Evolutionary conservation across 2,797 vertebrate species (phyloP), one percentile per base, ranked within the genome.

Genomic region (Eleutherodactylus coqui): DNA sequence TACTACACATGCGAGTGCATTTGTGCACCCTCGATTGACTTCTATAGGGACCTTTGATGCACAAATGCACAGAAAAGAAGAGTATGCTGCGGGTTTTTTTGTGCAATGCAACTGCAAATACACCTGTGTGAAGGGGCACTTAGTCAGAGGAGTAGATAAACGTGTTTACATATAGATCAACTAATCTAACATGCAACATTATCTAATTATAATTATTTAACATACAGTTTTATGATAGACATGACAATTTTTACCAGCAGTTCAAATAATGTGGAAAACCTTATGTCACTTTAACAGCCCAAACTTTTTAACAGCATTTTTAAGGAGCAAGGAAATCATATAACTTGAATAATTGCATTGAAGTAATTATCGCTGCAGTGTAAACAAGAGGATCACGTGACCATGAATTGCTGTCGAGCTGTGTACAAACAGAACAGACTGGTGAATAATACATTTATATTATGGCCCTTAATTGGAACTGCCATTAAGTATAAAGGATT

Each of bases 401-500:
- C 14, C 21, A 49, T 24, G 29, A 82, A 82, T 70, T 82, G 29
- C 41, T 60, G 36, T 27, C 0, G 38, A 58, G 53, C 76, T 78
- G 79, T 82, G 45, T 70, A 67, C 41, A 82, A 47, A 82, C 43
- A 51, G 43, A 5, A 51, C 21, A 51, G 60, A 47, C 24, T 51
- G 29, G 60, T 67, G 36, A 49, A 51, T 49, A 82, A 82, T 51
- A 67, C 41, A 58, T 78, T 27, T 58, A 78, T 82, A 55, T 72
- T 41, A 43, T 43, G 21, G 67, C 38, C 38, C 69, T 75, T 83
- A 83, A 83, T 83, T 83, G 67, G 36, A 41, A 38, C 34, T 73
- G 49, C 58, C 81, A 83, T 58, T 29, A 83, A 58, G 24, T 55
- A 43, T 73, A 73, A 83, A 73, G 53, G 75, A 77, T 77, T 84